These are phyloP conservation scores for Andrena dorsata DNA, from an alignment of 2,888 invertebrate species.

Conservation along the genomic window DNA sequence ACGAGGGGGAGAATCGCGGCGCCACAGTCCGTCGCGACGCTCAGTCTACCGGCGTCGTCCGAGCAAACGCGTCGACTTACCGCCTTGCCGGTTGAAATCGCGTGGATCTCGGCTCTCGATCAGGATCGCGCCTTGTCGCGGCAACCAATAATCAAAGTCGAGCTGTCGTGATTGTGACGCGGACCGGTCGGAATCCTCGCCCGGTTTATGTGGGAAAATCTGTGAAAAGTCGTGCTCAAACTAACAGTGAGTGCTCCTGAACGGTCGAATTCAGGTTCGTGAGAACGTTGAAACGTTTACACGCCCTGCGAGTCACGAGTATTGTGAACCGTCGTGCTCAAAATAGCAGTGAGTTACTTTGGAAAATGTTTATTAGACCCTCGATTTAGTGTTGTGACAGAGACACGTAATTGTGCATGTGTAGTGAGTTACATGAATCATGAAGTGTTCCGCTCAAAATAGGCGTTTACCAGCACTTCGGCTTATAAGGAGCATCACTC, in stretches of 20 bases:
- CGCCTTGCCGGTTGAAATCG: constrained; percentile 42
- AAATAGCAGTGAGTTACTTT: background rate
- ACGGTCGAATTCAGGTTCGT: background rate
- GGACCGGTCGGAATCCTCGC: background rate
- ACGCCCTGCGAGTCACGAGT: background rate
- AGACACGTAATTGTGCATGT: too few species aligned
- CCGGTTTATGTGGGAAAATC: background rate
- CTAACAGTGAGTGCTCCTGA: background rate
- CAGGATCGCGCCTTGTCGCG: background rate
- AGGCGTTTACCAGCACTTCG: too few species aligned
- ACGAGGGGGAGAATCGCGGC: constrained; percentile 73
- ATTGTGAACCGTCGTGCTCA: background rate
- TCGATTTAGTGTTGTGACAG: background rate
- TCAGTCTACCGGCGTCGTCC: constrained; percentile 83
- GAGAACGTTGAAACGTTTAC: background rate
- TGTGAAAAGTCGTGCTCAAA: constrained; percentile 9
- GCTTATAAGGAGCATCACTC: too few species aligned
- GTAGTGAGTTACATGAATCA: too few species aligned
- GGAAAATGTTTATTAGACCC: background rate
- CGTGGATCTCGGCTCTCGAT: constrained; percentile 18
- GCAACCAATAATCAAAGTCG: background rate
- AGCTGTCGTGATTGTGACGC: background rate
- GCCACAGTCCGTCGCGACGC: constrained; percentile 82
- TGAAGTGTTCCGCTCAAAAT: background rate
- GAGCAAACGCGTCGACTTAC: constrained; percentile 66